A percentile compares a stretch with the other conserved stretches of the same genome.
phyloP scores from a whole-genome alignment of 2,888 invertebrate genomes.

The Chrysolina haemoptera region DNA sequence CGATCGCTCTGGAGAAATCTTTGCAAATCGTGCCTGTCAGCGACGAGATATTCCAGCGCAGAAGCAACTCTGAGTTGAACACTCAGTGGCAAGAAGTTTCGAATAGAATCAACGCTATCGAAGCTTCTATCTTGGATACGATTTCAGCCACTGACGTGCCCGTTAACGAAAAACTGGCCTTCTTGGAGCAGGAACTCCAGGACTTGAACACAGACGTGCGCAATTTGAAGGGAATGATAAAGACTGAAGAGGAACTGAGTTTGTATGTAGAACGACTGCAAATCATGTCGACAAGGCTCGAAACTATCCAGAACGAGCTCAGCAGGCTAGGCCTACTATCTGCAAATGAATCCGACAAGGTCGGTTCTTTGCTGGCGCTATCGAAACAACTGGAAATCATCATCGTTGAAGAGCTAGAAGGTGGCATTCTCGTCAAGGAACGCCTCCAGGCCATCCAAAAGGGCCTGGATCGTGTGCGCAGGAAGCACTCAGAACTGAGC shows the following conservation, averaged over 20 bases:
- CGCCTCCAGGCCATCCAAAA: conserved; percentile 81
- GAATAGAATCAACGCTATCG: conserved; percentile 77
- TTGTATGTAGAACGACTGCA: conserved; percentile 87
- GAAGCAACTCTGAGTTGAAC: conserved; percentile 84
- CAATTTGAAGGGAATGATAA: conserved; percentile 83
- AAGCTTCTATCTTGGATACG: conserved; percentile 78
- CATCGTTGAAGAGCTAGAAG: conserved; percentile 84
- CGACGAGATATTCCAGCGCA: conserved; percentile 86
- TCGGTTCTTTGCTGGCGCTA: conserved; percentile 79
- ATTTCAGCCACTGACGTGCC: conserved; percentile 83
- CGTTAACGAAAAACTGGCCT: conserved; percentile 80
- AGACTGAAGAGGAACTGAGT: conserved; percentile 86
- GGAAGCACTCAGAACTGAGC: conserved; percentile 76
- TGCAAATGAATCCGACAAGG: conserved; percentile 82
- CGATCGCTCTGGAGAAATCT: conserved; percentile 82
- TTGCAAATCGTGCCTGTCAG: conserved; percentile 85
- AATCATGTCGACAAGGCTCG: conserved; percentile 82
- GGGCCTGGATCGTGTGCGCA: conserved; percentile 79
- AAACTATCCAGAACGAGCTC: conserved; percentile 85
- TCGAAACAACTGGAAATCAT: conserved; percentile 81
- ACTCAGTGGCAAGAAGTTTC: conserved; percentile 82
- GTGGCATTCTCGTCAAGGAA: conserved; percentile 82
- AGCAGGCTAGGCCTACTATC: conserved; percentile 83
- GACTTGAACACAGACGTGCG: conserved; percentile 81
- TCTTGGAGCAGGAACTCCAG: conserved; percentile 83